A percentile compares a stretch with the other conserved stretches of the same genome.
These are phyloP conservation scores for Lasioglossum albipes DNA, from an alignment of 1,140 invertebrate species.

Conservation along the genomic window DNA sequence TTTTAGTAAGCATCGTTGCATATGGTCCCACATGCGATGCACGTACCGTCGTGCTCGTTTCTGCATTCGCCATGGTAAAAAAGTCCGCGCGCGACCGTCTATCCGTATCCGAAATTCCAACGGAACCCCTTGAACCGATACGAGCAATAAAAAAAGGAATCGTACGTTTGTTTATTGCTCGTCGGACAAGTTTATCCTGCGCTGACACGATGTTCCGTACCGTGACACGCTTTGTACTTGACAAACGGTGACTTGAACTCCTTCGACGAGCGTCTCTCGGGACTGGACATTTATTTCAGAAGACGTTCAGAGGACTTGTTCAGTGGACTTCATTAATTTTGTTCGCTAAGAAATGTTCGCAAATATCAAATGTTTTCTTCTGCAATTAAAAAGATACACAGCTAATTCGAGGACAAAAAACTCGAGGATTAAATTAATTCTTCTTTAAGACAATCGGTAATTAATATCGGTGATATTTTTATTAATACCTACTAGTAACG, in stretches of 20 bases:
- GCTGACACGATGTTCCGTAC: background rate
- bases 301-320: too few species aligned
- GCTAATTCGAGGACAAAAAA: too few species aligned
- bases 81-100: conserved; percentile 24
- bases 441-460: too few species aligned
- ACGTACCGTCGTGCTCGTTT: conserved; percentile 42
- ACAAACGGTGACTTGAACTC: background rate
- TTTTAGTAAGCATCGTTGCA: conserved; percentile 49
- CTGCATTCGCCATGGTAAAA: conserved; percentile 47
- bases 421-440: too few species aligned
- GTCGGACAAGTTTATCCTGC: background rate
- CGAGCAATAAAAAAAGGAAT: conserved; percentile 1
- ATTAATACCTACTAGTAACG: too few species aligned
- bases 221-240: too few species aligned
- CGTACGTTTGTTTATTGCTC: conserved; percentile 18
- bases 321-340: background rate
- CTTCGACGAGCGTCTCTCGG: background rate
- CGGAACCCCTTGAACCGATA: conserved; percentile 44
- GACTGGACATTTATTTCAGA: background rate
- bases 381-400: too few species aligned
- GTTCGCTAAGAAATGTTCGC: too few species aligned
- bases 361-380: too few species aligned
- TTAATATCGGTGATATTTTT: too few species aligned
- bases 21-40: conserved; percentile 37
- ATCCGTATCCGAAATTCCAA: conserved; percentile 44